Evolutionary conservation across 2,113 vertebrate genomes (phyloP).

Genomic region (Seriola quinqueradiata): DNA sequence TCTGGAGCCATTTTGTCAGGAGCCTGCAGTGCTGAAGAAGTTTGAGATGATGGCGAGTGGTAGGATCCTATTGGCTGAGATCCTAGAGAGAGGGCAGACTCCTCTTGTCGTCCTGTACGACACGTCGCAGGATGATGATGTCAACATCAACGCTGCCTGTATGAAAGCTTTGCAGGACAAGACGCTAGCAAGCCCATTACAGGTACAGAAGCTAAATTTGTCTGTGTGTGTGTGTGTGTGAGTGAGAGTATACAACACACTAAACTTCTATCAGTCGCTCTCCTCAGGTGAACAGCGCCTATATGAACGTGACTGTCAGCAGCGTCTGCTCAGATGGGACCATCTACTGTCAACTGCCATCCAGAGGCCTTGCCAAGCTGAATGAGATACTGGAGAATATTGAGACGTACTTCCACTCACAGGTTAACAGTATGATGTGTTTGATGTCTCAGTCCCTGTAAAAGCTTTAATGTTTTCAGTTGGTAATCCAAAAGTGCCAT

Average conservation of each 20-base stretch:
- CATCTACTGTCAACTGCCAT: conserved; percentile 93
- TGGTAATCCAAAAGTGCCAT: too few relatives aligned
- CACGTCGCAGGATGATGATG: conserved; percentile 95
- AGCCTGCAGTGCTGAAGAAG: conserved; percentile 88
- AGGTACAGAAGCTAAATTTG: conserved; percentile 82
- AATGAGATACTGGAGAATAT: conserved; percentile 88
- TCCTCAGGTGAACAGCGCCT: conserved; percentile 89
- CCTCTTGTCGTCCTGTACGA: conserved; percentile 96
- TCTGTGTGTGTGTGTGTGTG: background rate
- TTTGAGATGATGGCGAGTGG: conserved; percentile 91
- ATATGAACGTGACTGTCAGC: conserved; percentile 91
- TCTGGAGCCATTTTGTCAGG: conserved; percentile 90
- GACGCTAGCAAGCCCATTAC: conserved; percentile 87
- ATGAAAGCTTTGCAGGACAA: conserved; percentile 91
- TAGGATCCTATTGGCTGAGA: conserved; percentile 94
- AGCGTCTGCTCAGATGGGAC: conserved; percentile 95
- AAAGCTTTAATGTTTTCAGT: background rate
- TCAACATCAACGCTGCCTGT: conserved; percentile 96
- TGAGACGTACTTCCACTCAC: conserved; percentile 89
- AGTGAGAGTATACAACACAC: background rate
- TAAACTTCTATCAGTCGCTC: background rate
- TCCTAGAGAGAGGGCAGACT: conserved; percentile 87
- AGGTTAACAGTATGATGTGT: conserved; percentile 80
- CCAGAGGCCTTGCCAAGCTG: conserved; percentile 90
- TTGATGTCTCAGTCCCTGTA: background rate